Conservation (phyloP, 2,888 invertebrate genomes). For the Drosophila hamatofila region DNA sequence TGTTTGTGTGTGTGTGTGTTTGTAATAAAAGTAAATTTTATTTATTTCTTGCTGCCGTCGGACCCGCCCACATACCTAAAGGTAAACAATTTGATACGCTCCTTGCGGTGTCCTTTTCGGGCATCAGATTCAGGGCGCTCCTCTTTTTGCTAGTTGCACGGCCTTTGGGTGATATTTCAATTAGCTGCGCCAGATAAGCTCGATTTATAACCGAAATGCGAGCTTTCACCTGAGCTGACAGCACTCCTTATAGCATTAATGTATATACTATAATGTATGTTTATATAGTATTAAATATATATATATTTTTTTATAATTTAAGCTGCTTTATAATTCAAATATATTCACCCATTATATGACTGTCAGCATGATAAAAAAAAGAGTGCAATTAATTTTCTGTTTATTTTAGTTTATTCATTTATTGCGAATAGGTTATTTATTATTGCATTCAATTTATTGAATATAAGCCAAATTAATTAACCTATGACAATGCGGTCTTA, state of each 20-base stretch:
- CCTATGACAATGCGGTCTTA: constrained; percentile 4
- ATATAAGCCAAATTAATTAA: constrained; percentile 11
- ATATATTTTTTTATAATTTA: background rate
- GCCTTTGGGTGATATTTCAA: constrained; percentile 66
- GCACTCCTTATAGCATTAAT: background rate
- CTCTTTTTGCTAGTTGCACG: constrained; percentile 30
- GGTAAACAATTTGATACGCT: constrained; percentile 40
- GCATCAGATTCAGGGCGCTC: constrained; percentile 1
- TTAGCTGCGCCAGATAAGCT: constrained; percentile 59
- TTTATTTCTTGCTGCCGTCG: constrained; percentile 50
- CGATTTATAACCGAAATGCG: constrained; percentile 47
- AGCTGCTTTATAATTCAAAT: constrained; percentile 8
- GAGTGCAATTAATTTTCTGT: background rate
- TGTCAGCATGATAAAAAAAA: background rate
- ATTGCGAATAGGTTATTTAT: background rate
- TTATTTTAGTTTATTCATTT: background rate
- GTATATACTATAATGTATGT: background rate
- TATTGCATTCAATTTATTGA: background rate
- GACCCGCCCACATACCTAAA: constrained; percentile 18
- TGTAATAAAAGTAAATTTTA: constrained; percentile 64
- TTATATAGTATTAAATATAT: background rate
- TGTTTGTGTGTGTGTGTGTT: constrained; percentile 8
- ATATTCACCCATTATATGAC: background rate
- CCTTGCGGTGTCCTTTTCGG: constrained; percentile 22
- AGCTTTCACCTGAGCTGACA: constrained; percentile 18